phyloP scores from a whole-genome alignment of 2,113 vertebrate species.

The Peromyscus californicus region DNA sequence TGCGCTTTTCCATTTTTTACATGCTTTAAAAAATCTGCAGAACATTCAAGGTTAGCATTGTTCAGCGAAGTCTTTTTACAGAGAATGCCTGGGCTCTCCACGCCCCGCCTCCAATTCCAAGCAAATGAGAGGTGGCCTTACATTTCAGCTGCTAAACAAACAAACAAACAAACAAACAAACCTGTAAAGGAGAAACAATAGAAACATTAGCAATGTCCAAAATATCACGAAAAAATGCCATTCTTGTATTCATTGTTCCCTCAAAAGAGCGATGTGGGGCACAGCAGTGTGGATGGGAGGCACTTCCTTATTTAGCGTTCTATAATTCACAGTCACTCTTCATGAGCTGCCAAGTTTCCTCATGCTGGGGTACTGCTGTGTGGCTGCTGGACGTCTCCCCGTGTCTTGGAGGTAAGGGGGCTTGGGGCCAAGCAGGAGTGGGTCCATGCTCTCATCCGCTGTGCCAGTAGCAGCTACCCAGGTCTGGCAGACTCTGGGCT shows the following conservation, averaged over 20 bases:
- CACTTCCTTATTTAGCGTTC: neutral
- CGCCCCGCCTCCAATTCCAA: neutral
- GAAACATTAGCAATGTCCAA: neutral
- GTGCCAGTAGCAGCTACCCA: neutral
- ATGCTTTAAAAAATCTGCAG: neutral
- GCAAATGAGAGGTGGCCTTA: neutral
- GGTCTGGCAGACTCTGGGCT: neutral
- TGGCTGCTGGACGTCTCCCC: neutral
- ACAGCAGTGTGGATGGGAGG: neutral
- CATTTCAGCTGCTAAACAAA: neutral
- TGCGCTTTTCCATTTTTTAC: neutral
- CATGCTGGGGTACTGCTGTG: neutral
- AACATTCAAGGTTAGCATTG: neutral
- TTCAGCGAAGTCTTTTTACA: neutral
- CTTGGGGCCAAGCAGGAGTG: neutral
- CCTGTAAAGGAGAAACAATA: neutral
- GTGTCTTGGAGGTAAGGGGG: neutral
- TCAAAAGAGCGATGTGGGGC: neutral
- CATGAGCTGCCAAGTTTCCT: neutral
- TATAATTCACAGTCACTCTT: neutral
- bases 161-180: neutral
- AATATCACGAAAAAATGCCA: neutral
- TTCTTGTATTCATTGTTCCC: neutral
- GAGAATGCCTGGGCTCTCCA: neutral
- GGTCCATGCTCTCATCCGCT: neutral